phyloP scores from a whole-genome alignment of 2,888 invertebrate genomes.

The Tinea semifulvella region DNA sequence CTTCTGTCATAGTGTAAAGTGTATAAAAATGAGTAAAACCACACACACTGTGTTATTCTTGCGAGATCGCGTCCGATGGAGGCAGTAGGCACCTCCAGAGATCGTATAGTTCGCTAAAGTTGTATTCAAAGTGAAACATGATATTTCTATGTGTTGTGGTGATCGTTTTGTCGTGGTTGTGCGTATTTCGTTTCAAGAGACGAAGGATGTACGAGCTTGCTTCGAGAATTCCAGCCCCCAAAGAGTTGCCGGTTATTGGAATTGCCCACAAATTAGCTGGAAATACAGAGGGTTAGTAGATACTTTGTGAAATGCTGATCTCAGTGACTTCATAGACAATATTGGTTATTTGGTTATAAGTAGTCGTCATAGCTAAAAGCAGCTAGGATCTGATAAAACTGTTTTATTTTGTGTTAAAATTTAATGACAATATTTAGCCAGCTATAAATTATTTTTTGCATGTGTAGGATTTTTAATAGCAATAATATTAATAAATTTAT shows the following conservation, averaged over 20 bases:
- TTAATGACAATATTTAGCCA: too few relatives aligned
- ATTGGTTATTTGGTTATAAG: too few relatives aligned
- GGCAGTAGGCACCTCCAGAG: not conserved
- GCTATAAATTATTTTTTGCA: too few relatives aligned
- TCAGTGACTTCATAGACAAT: too few relatives aligned
- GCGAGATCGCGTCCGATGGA: not conserved
- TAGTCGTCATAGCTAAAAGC: too few relatives aligned
- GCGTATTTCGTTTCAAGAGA: slow-evolving; percentile 32
- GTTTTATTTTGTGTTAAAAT: too few relatives aligned
- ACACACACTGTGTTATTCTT: not conserved
- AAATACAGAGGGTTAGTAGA: slow-evolving; percentile 36
- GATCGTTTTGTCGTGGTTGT: slow-evolving; percentile 26
- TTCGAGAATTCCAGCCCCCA: slow-evolving; percentile 26
- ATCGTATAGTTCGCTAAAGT: not conserved
- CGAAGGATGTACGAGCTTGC: slow-evolving; percentile 40
- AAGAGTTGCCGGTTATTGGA: slow-evolving; percentile 35
- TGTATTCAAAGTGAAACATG: not conserved
- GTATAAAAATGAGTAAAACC: not conserved
- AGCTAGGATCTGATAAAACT: too few relatives aligned
- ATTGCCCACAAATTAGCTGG: slow-evolving; percentile 33
- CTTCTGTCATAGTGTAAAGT: not conserved
- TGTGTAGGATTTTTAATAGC: too few relatives aligned
- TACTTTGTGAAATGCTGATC: not conserved
- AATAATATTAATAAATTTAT: too few relatives aligned
- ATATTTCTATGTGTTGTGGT: slow-evolving; percentile 22